A percentile compares a stretch with the other conserved stretches of the same genome.
phyloP scores from a whole-genome alignment of 1,140 invertebrate species.

The Brachionus sp. region DNA sequence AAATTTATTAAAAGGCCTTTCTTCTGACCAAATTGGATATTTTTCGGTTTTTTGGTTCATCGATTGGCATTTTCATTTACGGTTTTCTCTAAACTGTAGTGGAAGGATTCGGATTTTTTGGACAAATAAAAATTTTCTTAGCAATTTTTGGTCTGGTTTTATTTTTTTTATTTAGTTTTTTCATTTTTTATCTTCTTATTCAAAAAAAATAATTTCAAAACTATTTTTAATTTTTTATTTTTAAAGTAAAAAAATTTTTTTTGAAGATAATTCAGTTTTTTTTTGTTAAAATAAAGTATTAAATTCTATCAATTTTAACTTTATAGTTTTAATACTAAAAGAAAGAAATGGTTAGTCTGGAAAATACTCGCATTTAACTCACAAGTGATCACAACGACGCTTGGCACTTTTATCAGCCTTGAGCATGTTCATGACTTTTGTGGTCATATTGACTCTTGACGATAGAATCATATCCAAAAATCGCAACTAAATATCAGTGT shows the following conservation, averaged over 20 bases:
- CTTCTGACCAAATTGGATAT: neutral
- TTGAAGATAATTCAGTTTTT: neutral
- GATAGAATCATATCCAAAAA: neutral
- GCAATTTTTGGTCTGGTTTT: neutral
- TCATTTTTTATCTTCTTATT: neutral
- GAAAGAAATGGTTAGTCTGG: neutral
- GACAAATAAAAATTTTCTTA: slow-evolving; percentile 1
- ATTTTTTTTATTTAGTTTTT: neutral
- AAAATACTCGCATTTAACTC: neutral
- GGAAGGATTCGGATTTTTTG: slow-evolving; percentile 4
- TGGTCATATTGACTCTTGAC: slow-evolving; percentile 51
- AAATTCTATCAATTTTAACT: neutral
- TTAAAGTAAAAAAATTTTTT: neutral
- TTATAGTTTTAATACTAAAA: slow-evolving; percentile 1
- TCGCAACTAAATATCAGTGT: neutral
- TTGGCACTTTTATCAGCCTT: slow-evolving; percentile 82
- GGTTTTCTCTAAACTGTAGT: neutral
- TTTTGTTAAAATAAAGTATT: neutral
- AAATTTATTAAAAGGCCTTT: neutral
- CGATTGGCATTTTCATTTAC: neutral
- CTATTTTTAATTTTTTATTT: neutral
- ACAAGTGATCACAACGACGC: slow-evolving; percentile 73
- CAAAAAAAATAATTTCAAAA: neutral
- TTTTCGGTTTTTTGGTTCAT: slow-evolving; percentile 16
- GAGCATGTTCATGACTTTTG: slow-evolving; percentile 79